Percentiles rank a stretch among this genome's conserved stretches.
Conservation (phyloP, 2,888 invertebrate genomes). For the Proisotoma minuta region DNA sequence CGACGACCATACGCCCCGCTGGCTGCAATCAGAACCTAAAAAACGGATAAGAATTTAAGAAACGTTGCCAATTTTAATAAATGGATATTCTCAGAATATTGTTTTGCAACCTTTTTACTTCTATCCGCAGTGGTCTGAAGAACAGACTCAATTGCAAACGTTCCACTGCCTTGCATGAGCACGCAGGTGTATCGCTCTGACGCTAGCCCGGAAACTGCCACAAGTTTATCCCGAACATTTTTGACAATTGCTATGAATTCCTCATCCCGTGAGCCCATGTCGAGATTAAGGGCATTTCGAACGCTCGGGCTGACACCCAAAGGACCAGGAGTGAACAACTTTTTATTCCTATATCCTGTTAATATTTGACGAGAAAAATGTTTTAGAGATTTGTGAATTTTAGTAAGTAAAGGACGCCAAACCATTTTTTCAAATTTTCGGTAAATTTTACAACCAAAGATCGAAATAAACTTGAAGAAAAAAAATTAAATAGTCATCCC, state of each 20-base stretch:
- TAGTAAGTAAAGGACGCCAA: too few relatives aligned
- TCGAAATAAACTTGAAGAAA: too few relatives aligned
- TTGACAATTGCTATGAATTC: constrained; percentile 52
- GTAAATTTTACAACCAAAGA: too few relatives aligned
- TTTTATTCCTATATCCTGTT: constrained; percentile 48
- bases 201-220: constrained; percentile 50
- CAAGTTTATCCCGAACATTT: constrained; percentile 49
- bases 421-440: too few relatives aligned
- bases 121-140: constrained; percentile 51
- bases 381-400: too few relatives aligned
- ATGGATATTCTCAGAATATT: too few relatives aligned
- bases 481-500: too few relatives aligned
- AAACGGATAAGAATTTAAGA: too few relatives aligned
- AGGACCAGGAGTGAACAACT: constrained; percentile 54
- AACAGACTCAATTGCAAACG: constrained; percentile 54
- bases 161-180: constrained; percentile 54
- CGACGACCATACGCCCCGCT: constrained; percentile 54
- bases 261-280: constrained; percentile 51
- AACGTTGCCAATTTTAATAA: too few relatives aligned
- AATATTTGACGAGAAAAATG: too few relatives aligned
- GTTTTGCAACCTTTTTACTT: constrained; percentile 49
- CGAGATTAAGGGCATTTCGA: constrained; percentile 27
- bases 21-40: constrained; percentile 51
- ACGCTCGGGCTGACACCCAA: constrained; percentile 51
- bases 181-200: constrained; percentile 50